Evolutionary conservation across 2,888 invertebrate species (phyloP), one percentile per base, ranked within the genome.

Genomic region (Heliconius charithonia): DNA sequence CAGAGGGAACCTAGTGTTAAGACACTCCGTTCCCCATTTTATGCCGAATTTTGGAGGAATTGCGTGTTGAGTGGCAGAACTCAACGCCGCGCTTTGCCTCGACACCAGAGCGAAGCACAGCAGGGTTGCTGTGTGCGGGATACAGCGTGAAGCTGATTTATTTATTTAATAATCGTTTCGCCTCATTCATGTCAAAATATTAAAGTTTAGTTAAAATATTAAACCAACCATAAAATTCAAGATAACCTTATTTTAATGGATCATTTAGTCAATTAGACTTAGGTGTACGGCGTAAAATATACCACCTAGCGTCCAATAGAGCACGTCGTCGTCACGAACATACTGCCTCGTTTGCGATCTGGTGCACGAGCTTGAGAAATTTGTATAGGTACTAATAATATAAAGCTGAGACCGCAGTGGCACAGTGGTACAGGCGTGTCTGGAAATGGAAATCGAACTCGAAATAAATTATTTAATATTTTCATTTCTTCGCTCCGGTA

Each of bases 241-340:
- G 19, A 72, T 59, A 72, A 32, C 72, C 72, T 72, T 37, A 72
- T 72, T 72, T 72, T 59, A 51, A 72, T 72, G 72, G 72, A 72
- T 72, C 59, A 72, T 72, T 59, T 72, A 59, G 72, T 16, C 29
- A 59, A 69, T 32, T 59, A n/a, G 72, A 59, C 37, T 59, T 37
- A 37, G n/a, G 59, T 12, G n/a, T 72, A 37, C 13, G 77, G 77
- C 77, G 72, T 77, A n/a, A 77, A 77, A 66, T 77, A 37, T 56
- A 37, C 72, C 59, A 72, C 65, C 72, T 66, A 66, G 22, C 72
- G 41, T 37, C 66, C 63, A 71, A 41, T 41, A 37, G 63, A 71
- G 63, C 76, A 76, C 63, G 41, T 70, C 71, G 63, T 45, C 63
- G 29, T 71, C 72, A 65, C 76, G 37, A 51, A 71, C 13, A 72